Evolutionary conservation across 2,888 invertebrate species (phyloP), one percentile per base, ranked within the genome.

Genomic region (Lasioglossum calceatum): DNA sequence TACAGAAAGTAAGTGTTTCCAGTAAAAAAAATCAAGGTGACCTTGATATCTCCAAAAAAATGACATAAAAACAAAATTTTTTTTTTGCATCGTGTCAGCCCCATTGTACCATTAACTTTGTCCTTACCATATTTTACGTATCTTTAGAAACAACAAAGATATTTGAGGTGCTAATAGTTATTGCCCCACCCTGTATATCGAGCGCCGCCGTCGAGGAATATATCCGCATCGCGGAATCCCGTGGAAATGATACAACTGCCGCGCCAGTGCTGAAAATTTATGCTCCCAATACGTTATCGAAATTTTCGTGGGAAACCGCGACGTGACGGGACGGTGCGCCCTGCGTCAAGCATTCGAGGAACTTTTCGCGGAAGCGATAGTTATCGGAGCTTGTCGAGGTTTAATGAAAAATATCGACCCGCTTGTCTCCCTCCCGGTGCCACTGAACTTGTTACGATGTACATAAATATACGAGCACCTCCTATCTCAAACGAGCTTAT

Each of bases 301-400:
- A 86, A 86, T 78, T 85, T 81, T 75, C 71, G 78, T 39, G 77
- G 74, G 27, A 72, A 72, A 54, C 86, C 77, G 23, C 86, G n/a
- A 47, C 47, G 16, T 16, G 47, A 47, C 47, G 47, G 16, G 16
- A 39, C 32, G 67, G 14, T n/a, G 50, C 1, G 32, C 12, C 23
- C 36, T 44, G 4, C 54, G 58, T 84, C 72, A 76, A 85, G 61
- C 77, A 74, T 61, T 75, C 70, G 61, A 36, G 27, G 77, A 86
- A 75, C 80, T 75, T 77, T 77, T 36, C 54, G 19, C 14, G 19
- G 16, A 70, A 64, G n/a, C 36, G 4, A 27, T 23, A 36, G 19
- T 61, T 36, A 77, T 70, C 72, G 32, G 23, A 14, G 42, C 7
- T 42, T 10, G 32, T 8, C 3, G 16, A 54, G 47, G 47, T 64